phyloP scores from a whole-genome alignment of 2,113 vertebrate genomes.

The Carassius gibelio region DNA sequence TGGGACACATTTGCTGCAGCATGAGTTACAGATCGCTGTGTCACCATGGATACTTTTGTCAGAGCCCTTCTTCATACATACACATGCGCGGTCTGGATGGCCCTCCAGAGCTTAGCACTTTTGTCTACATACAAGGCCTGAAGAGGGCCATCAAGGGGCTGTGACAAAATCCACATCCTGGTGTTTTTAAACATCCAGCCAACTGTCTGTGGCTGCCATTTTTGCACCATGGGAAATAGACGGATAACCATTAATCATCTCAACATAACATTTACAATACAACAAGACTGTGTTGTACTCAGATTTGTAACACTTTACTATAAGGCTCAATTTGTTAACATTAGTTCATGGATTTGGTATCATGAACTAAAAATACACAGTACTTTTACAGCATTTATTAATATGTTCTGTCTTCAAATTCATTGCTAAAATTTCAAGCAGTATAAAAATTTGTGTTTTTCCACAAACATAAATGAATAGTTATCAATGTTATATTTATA shows the following conservation, averaged over 20 bases:
- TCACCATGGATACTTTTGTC: constrained; percentile 81
- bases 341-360: neutral
- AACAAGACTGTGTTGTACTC: neutral
- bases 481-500: neutral
- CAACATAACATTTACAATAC: neutral
- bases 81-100: neutral
- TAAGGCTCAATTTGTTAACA: neutral
- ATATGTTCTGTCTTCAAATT: neutral
- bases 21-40: constrained; percentile 76
- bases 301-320: neutral
- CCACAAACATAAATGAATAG: neutral
- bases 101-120: constrained; percentile 15
- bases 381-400: neutral
- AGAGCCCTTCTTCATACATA: constrained; percentile 61
- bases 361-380: neutral
- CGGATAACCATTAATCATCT: neutral
- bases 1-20: constrained; percentile 71
- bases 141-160: constrained; percentile 50
- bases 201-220: constrained; percentile 56
- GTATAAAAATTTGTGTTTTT: neutral
- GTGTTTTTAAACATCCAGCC: constrained; percentile 52
- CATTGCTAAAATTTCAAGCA: neutral
- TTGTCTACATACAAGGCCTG: constrained; percentile 7
- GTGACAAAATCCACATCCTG: constrained; percentile 73
- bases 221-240: constrained; percentile 61